These are phyloP conservation scores for Drosophila parthenogenetica DNA, from an alignment of 2,888 invertebrate species.

Conservation along the genomic window DNA sequence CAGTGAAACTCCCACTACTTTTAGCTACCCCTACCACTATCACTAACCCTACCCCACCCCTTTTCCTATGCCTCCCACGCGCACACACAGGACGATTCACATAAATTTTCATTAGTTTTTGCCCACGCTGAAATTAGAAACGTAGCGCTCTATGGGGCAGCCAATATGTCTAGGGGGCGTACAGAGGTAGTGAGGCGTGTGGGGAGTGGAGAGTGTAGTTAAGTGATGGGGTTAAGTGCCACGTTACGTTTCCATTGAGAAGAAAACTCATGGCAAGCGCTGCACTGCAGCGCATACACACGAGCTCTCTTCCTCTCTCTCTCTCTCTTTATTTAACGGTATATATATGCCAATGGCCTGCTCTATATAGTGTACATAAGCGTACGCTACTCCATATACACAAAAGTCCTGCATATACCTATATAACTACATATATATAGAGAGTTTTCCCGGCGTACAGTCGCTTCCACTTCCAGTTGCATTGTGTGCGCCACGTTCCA, in stretches of 20 bases:
- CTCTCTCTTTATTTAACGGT: neutral
- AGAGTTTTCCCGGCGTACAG: conserved; percentile 58
- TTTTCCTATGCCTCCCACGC: neutral
- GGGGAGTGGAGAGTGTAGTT: neutral
- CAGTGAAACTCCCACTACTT: conserved; percentile 7
- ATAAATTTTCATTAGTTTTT: conserved; percentile 59
- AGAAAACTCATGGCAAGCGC: conserved; percentile 24
- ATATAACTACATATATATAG: neutral
- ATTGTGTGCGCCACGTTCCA: conserved; percentile 46
- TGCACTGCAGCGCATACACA: conserved; percentile 42
- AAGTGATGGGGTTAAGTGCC: conserved; percentile 36
- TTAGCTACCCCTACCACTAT: no score
- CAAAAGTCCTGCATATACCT: conserved; percentile 8
- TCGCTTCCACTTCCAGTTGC: conserved; percentile 68
- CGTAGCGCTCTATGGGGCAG: conserved; percentile 20
- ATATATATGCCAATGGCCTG: conserved; percentile 70
- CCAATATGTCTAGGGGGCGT: neutral
- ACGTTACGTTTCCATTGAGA: conserved; percentile 55
- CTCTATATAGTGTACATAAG: conserved; percentile 53
- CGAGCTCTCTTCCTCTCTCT: neutral
- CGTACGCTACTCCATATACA: conserved; percentile 22
- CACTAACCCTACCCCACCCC: neutral
- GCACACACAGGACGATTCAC: conserved; percentile 36
- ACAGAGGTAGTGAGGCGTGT: neutral
- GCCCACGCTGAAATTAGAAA: conserved; percentile 48